phyloP scores from a whole-genome alignment of 2,113 vertebrate genomes.

The Bufo bufo region DNA sequence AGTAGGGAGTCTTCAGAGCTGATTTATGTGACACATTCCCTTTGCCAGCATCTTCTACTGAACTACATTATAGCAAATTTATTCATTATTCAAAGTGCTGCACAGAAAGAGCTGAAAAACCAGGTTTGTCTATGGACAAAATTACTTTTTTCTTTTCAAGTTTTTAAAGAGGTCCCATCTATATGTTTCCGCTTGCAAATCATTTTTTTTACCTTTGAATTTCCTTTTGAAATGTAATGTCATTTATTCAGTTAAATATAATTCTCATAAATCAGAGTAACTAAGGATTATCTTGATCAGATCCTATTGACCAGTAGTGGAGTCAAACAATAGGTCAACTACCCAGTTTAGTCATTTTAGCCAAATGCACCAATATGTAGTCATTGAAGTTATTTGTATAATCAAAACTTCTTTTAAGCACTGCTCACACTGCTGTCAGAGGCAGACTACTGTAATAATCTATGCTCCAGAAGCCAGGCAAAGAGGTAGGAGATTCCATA shows the following conservation, averaged over 20 bases:
- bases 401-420: no score
- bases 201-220: background rate
- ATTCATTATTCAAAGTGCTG: slow-evolving; percentile 58
- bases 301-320: background rate
- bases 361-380: background rate
- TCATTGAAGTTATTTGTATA: background rate
- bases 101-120: slow-evolving; percentile 20
- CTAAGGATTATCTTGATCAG: background rate
- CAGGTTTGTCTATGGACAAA: slow-evolving; percentile 36
- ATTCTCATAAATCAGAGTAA: background rate
- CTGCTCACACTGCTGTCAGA: no score
- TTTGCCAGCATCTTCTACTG: slow-evolving; percentile 54
- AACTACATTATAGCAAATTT: slow-evolving; percentile 57
- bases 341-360: background rate
- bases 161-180: slow-evolving; percentile 4
- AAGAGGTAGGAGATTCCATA: no score
- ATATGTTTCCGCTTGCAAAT: background rate
- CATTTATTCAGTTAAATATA: background rate
- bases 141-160: slow-evolving; percentile 6
- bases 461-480: no score
- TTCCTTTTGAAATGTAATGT: background rate
- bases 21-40: slow-evolving; percentile 57
- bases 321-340: background rate
- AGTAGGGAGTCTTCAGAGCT: slow-evolving; percentile 46
- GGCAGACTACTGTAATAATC: no score